Conservation (phyloP, 1,140 invertebrate genomes). For the Lutraria rhynchaena region DNA sequence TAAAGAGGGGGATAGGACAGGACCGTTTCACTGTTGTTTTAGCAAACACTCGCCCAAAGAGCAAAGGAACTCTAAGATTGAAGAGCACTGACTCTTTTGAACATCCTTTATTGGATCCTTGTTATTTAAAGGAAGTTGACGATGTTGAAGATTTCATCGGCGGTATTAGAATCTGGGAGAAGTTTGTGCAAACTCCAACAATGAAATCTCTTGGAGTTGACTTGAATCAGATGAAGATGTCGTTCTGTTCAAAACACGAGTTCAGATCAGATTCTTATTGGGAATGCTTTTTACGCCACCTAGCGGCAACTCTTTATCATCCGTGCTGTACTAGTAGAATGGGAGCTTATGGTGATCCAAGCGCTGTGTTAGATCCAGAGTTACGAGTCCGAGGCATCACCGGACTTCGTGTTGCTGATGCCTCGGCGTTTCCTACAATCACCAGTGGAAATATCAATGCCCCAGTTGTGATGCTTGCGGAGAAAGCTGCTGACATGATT, state of each 20-base stretch:
- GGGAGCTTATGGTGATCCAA: slow-evolving; percentile 70
- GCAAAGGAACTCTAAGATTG: slow-evolving; percentile 73
- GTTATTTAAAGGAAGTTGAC: slow-evolving; percentile 68
- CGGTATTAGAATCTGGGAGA: slow-evolving; percentile 38
- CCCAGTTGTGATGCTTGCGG: slow-evolving; percentile 37
- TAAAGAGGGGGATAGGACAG: not conserved
- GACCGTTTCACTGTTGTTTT: slow-evolving; percentile 7
- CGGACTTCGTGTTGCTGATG: slow-evolving; percentile 40
- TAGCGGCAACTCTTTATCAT: slow-evolving; percentile 79
- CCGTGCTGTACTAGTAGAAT: slow-evolving; percentile 94
- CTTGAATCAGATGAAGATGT: slow-evolving; percentile 6
- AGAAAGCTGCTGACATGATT: slow-evolving; percentile 40
- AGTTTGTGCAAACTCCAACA: slow-evolving; percentile 24
- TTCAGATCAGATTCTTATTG: slow-evolving; percentile 38
- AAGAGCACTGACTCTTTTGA: slow-evolving; percentile 88
- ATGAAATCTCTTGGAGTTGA: slow-evolving; percentile 29
- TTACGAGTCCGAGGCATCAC: slow-evolving; percentile 41
- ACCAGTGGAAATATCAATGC: slow-evolving; percentile 40
- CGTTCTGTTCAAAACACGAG: slow-evolving; percentile 11
- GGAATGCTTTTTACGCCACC: slow-evolving; percentile 35
- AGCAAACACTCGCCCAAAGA: slow-evolving; percentile 66
- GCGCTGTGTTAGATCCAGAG: slow-evolving; percentile 27
- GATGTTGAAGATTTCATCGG: slow-evolving; percentile 52
- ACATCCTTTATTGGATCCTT: slow-evolving; percentile 91
- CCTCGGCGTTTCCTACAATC: slow-evolving; percentile 22